phyloP scores from a whole-genome alignment of 2,113 vertebrate species.

The Balaenoptera acutorostrata region DNA sequence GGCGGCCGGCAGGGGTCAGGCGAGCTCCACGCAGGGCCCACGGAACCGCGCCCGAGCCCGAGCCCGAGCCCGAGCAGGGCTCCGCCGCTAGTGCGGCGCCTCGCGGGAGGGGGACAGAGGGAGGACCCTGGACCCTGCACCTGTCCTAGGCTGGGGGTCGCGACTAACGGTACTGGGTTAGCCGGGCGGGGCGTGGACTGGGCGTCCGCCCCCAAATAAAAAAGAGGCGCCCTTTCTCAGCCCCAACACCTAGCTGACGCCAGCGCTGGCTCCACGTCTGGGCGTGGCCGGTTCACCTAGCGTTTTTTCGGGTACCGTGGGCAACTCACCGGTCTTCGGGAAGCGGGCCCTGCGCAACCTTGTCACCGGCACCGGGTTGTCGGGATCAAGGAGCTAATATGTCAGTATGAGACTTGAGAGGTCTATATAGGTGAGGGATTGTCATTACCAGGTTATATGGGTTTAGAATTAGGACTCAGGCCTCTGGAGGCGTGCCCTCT shows the following conservation, averaged over 20 bases:
- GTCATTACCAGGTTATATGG: background rate
- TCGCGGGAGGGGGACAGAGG: background rate
- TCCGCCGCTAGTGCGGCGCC: rapidly evolving
- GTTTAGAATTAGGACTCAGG: background rate
- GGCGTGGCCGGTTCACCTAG: background rate
- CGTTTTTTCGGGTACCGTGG: rapidly evolving
- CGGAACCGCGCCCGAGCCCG: background rate
- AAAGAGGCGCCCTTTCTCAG: background rate
- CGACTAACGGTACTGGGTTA: rapidly evolving
- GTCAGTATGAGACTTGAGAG: background rate
- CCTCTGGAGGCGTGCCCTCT: background rate
- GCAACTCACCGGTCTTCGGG: background rate
- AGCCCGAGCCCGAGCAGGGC: background rate
- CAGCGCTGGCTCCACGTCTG: background rate
- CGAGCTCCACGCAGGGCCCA: slow-evolving; percentile 50
- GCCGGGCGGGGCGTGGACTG: rapidly evolving
- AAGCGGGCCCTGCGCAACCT: background rate
- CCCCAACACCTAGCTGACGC: background rate
- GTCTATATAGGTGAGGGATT: background rate
- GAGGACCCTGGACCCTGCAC: background rate
- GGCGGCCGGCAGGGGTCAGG: slow-evolving; percentile 57
- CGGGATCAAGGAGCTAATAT: background rate
- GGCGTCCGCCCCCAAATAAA: background rate
- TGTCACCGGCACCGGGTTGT: background rate
- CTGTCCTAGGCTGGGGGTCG: background rate